Percentiles rank a stretch among this genome's conserved stretches.
These are phyloP conservation scores for Hemicentrotus pulcherrimus DNA, from an alignment of 35 echinoderm and acorn worm genomes.

Conservation along the genomic window DNA sequence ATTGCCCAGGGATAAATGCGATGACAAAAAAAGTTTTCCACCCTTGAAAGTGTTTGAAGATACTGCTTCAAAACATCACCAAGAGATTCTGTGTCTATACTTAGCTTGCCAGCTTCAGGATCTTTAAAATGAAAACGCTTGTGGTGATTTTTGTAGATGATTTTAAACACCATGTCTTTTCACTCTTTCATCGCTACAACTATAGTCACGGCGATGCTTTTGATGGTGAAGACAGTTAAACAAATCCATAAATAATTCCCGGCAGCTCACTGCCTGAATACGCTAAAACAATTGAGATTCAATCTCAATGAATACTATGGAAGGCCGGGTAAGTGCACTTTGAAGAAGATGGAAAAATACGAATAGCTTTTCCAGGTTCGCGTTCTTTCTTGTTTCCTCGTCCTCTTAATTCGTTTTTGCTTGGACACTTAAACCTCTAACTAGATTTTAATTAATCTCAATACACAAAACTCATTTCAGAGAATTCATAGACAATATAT, in stretches of 20 bases:
- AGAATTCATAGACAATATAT: background rate
- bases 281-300: background rate
- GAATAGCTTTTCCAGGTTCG: background rate
- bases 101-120: background rate
- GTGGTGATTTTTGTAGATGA: background rate
- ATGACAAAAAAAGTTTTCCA: background rate
- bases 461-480: background rate
- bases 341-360: background rate
- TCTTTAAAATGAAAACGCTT: background rate
- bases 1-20: background rate
- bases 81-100: background rate
- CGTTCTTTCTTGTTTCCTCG: background rate
- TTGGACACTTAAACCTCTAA: background rate
- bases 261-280: background rate
- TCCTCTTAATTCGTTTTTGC: background rate
- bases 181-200: background rate
- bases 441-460: background rate
- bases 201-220: background rate
- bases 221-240: background rate
- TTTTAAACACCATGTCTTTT: background rate
- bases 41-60: too few species aligned
- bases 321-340: background rate
- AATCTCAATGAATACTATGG: background rate
- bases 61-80: background rate
- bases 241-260: background rate